Percentiles rank a stretch among this genome's conserved stretches.
Evolutionary conservation across 2,797 vertebrate genomes (phyloP).

Genomic region (Otolemur crassicaudatus): DNA sequence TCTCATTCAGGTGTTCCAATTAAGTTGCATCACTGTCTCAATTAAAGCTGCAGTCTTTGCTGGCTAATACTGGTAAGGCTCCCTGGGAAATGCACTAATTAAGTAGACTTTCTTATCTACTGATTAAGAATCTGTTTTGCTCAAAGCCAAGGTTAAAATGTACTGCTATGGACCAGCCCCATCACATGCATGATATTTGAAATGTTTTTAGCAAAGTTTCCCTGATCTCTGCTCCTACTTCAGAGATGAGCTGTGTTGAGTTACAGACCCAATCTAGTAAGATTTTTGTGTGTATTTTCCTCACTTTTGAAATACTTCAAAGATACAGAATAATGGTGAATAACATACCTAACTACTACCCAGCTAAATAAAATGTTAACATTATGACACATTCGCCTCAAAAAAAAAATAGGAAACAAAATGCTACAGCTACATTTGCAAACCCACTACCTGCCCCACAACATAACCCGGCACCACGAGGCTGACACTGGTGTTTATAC

Average conservation of each 20-base stretch:
- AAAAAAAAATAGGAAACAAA: background rate
- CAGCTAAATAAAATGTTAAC: background rate
- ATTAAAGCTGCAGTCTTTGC: constrained; percentile 63
- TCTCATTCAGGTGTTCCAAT: constrained; percentile 74
- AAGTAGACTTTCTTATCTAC: constrained; percentile 70
- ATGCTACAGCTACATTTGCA: background rate
- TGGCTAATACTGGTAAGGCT: constrained; percentile 33
- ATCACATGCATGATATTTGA: background rate
- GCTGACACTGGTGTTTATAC: background rate
- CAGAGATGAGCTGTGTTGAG: background rate
- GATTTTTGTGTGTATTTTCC: background rate
- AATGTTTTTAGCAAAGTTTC: background rate
- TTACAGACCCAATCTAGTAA: background rate
- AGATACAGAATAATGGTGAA: background rate
- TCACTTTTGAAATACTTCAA: background rate
- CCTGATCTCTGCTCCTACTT: background rate
- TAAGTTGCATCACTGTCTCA: constrained; percentile 66
- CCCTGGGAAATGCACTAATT: constrained; percentile 75
- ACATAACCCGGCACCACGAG: background rate
- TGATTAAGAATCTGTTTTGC: constrained; percentile 60
- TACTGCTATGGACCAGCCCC: background rate
- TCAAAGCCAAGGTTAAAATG: constrained; percentile 65
- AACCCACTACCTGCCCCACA: background rate
- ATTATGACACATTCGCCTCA: background rate
- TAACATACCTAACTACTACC: background rate